Conservation (phyloP, 1,140 invertebrate species). For the Coptotermes formosanus region DNA sequence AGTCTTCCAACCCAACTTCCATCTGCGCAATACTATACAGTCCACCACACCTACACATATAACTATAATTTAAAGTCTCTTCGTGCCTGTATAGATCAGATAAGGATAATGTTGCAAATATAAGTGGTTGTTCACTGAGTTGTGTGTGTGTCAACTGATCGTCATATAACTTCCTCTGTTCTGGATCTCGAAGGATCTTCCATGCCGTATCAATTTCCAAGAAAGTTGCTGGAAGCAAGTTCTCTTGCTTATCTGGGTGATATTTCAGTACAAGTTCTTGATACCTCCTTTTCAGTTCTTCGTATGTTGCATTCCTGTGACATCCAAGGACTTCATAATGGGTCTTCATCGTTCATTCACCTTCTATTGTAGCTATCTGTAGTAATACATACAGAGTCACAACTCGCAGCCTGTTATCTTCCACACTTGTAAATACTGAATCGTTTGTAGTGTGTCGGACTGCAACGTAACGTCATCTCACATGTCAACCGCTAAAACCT, state of each 20-base stretch:
- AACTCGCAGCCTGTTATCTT: too few relatives aligned
- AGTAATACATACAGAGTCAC: not conserved
- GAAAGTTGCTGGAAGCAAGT: conserved; percentile 48
- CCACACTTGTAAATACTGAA: too few relatives aligned
- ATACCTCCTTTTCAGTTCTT: conserved; percentile 64
- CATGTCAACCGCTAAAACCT: too few relatives aligned
- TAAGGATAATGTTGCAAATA: conserved; percentile 56
- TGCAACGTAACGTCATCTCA: too few relatives aligned
- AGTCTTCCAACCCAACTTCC: conserved; percentile 48
- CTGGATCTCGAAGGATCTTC: conserved; percentile 56
- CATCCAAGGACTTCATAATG: conserved; percentile 60
- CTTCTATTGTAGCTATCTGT: not conserved
- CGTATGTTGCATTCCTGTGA: conserved; percentile 49
- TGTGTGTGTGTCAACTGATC: conserved; percentile 49
- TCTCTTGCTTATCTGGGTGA: conserved; percentile 63
- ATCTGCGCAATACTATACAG: conserved; percentile 53
- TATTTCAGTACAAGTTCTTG: conserved; percentile 55
- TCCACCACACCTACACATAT: conserved; percentile 64
- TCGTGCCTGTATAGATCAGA: conserved; percentile 52
- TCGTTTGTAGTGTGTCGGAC: too few relatives aligned
- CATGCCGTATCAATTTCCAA: conserved; percentile 60
- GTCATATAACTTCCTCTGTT: conserved; percentile 59
- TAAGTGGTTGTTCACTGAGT: conserved; percentile 52
- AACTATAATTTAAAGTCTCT: conserved; percentile 48
- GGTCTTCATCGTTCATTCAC: not conserved